Evolutionary conservation across 2,888 invertebrate species (phyloP), one percentile per base, ranked within the genome.

Genomic region (Tenthredo scrophulariae): DNA sequence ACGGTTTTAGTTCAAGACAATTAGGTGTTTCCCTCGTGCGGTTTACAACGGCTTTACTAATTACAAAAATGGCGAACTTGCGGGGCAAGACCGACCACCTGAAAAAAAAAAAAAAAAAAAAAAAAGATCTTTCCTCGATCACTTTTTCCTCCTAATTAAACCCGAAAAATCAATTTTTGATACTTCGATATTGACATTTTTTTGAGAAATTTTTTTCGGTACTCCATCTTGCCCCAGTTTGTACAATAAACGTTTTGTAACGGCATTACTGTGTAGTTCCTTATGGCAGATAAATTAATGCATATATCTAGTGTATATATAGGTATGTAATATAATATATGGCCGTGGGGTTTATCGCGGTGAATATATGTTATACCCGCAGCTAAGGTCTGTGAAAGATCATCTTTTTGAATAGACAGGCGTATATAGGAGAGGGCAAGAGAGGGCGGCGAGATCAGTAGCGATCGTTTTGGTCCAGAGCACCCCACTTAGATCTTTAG

Each of bases 381-480:
- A 82, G 75, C 54, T 43, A 18, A 26, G 58, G 80, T 79, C 85
- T 85, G 85, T 82, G 37, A 26, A 85, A 77, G 85, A 85, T 85
- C 85, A 85, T 83, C 67, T 77, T 84, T 84, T 82, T 50, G 85
- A 79, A 79, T 62, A 84, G 75, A 46, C 85, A 50, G 33, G 22
- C 40, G 43, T 50, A 37, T 50, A 37, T 13, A 50, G 18, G 15
- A 18, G 9, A 22, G n/a, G 54, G 18, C 43, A 22, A 54, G 77
- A 58, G 80, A 80, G 67, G 85, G 85, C 85, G 85, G 85, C 85
- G 67, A 85, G 80, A 85, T 85, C 85, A 85, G 85, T 85, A 85
- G 85, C 79, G 85, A 85, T 85, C 85, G 79, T 85, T 85, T 85
- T 85, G 85, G 70, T 85, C 80, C 65, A 80, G 85, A 85, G 85